phyloP scores from a whole-genome alignment of 2,797 vertebrate species.

The Peromyscus aztecus region DNA sequence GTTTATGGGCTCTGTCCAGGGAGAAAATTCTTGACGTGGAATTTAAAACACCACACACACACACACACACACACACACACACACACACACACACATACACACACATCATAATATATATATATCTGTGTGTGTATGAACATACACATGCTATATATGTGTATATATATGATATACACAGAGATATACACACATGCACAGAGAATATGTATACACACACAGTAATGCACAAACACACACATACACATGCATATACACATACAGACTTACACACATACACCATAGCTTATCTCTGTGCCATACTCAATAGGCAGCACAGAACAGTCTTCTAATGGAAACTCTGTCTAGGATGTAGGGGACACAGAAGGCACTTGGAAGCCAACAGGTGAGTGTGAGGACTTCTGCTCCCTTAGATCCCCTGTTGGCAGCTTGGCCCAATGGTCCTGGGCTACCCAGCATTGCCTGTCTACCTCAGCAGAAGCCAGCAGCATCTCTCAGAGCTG shows the following conservation, averaged over 20 bases:
- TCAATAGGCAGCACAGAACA: accelerated
- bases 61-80: not conserved
- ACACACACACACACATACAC: accelerated
- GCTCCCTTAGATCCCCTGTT: not conserved
- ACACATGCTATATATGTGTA: too few species aligned
- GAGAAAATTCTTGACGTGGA: not conserved
- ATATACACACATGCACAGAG: not conserved
- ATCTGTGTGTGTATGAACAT: too few species aligned
- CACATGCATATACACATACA: accelerated
- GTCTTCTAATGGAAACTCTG: accelerated
- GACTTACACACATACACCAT: not conserved
- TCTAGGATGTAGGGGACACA: not conserved
- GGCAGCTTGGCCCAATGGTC: accelerated
- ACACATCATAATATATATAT: too few species aligned
- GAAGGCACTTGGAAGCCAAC: not conserved
- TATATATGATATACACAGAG: accelerated
- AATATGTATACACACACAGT: not conserved
- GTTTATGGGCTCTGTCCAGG: not conserved
- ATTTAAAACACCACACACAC: not conserved
- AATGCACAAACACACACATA: accelerated
- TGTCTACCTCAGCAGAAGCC: not conserved
- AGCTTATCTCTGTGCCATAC: not conserved
- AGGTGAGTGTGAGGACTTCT: accelerated
- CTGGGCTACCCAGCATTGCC: not conserved
- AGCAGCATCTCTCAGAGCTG: not conserved